Evolutionary conservation across 1,140 invertebrate genomes (phyloP).

Genomic region (Eriocheir sinensis): DNA sequence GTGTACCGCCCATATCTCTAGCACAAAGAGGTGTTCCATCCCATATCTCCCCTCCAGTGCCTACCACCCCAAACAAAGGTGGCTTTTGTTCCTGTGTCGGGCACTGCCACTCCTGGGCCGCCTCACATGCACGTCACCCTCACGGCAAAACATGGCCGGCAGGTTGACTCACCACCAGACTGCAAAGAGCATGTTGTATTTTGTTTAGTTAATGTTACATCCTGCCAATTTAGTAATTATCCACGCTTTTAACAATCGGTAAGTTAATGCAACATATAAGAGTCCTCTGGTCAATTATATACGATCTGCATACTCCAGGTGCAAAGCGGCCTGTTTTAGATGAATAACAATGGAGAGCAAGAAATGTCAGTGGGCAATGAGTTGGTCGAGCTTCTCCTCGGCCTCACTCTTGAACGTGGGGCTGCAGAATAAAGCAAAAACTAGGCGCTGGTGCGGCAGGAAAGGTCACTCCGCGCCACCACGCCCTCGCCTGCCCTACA

Average conservation of each 20-base stretch:
- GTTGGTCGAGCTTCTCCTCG: not conserved
- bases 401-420: slow-evolving; percentile 54
- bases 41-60: not conserved
- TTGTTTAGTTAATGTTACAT: not conserved
- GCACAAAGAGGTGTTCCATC: slow-evolving; percentile 11
- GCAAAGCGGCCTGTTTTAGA: not conserved
- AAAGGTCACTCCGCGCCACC: slow-evolving; percentile 50
- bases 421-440: slow-evolving; percentile 39
- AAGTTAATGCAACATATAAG: too few relatives aligned
- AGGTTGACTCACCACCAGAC: not conserved
- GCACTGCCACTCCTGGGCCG: not conserved
- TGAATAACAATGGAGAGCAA: not conserved
- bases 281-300: not conserved
- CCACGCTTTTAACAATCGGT: not conserved
- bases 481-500: not conserved
- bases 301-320: not conserved
- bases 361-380: not conserved
- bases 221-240: not conserved
- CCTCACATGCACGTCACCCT: not conserved
- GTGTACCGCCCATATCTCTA: not conserved
- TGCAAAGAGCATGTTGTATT: not conserved
- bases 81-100: not conserved
- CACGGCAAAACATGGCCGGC: not conserved
- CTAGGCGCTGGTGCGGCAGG: not conserved
- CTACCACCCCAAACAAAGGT: not conserved